phyloP scores from a whole-genome alignment of 2,888 invertebrate species.

The Netelia melanura region DNA sequence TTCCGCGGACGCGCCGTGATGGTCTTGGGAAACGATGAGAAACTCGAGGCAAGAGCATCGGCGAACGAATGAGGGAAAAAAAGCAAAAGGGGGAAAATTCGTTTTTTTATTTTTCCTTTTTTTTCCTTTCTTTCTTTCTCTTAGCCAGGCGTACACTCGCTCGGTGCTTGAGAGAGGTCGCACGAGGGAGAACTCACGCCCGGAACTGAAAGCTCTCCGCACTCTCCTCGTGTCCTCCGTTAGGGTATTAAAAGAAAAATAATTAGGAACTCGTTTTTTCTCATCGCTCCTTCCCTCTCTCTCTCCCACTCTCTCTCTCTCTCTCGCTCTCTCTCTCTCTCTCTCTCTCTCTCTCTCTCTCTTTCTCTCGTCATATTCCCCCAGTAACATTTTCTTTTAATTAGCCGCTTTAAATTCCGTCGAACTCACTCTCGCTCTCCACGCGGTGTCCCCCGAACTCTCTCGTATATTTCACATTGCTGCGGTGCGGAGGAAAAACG shows the following conservation, averaged over 20 bases:
- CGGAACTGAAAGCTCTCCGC: neutral
- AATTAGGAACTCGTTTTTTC: constrained; percentile 63
- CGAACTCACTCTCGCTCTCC: constrained; percentile 28
- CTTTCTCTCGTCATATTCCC: neutral
- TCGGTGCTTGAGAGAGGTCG: constrained; percentile 34
- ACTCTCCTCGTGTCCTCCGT: neutral
- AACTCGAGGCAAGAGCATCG: constrained; percentile 30
- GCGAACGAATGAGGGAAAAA: constrained; percentile 37
- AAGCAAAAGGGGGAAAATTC: constrained; percentile 16
- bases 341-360: neutral
- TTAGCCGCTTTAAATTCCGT: constrained; percentile 65
- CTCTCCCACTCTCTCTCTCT: neutral
- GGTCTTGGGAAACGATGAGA: constrained; percentile 18
- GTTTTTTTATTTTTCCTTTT: too few relatives aligned
- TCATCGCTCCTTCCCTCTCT: neutral
- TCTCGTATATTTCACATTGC: constrained; percentile 1
- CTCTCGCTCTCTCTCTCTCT: neutral
- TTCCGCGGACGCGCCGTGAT: neutral
- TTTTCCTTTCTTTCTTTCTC: constrained; percentile 1
- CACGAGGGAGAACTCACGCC: constrained; percentile 7
- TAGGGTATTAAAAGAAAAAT: constrained; percentile 63
- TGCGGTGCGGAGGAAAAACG: neutral
- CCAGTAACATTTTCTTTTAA: constrained; percentile 54
- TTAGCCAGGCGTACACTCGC: constrained; percentile 12
- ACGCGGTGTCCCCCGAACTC: neutral